Evolutionary conservation across 2,888 invertebrate genomes (phyloP), one percentile per base, ranked within the genome.

Genomic region (Eledona agricola): DNA sequence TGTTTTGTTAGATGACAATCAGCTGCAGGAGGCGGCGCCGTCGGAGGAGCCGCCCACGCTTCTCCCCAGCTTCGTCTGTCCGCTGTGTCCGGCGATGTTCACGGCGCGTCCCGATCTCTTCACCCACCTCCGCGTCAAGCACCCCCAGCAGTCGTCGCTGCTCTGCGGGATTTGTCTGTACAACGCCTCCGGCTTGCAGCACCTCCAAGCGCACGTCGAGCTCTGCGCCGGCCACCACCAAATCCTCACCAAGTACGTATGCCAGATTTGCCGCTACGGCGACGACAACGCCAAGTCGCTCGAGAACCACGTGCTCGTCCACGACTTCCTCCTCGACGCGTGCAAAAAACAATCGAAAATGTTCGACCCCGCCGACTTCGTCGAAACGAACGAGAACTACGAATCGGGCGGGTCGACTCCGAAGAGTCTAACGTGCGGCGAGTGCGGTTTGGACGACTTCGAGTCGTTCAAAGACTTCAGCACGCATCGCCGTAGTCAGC

Each of bases 141-240:
- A 83, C 60, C 75, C 79, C 38, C 76, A 79, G 57, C 76, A 77
- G 42, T 79, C 81, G 1, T 76, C 80, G 1, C 77, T 80, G 43
- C 77, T 81, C 2, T 83, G 83, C 60, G 82, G 82, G 3, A 74
- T 82, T 20, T 83, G 83, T 61, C 66, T 81, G 25, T 77, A 80
- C 61, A 78, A 81, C 25, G 79, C 80, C 51, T 71, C 71, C 1
- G 77, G 80, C 32, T 77, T 78, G 55, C 67, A 71, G 1, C 78
- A 78, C 57, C 69, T 83, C n/a, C 70, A 76, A 31, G 75, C 73
- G 55, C 83, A 83, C 62, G 74, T 82, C 1, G 77, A 78, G 50
- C 72, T 74, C 58, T 81, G 81, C 60, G 76, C 77, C 2, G 73
- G 75, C 12, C 74, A 73, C 4, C 75, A 77, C 28, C 75, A 74